A percentile compares a stretch with the other conserved stretches of the same genome.
These are phyloP conservation scores for Emydocephalus ijimae DNA, from an alignment of 2,113 vertebrate species.

Conservation along the genomic window DNA sequence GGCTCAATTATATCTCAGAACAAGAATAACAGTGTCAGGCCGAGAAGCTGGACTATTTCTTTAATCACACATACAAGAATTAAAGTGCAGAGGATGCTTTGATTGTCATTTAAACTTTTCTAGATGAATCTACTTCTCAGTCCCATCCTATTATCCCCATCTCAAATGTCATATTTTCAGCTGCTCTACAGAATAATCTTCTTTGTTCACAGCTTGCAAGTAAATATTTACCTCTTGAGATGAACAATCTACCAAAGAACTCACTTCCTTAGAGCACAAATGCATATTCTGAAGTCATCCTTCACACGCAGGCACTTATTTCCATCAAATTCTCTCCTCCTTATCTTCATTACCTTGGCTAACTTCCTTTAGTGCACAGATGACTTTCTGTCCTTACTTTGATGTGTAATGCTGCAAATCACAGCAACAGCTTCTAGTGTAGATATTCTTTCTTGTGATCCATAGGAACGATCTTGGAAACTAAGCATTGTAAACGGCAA, in stretches of 20 bases:
- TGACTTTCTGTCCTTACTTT: background rate
- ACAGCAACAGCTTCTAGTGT: background rate
- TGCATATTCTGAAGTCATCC: background rate
- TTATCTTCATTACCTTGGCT: background rate
- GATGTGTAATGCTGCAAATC: background rate
- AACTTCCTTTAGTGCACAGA: background rate
- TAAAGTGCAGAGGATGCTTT: background rate
- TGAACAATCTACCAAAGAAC: background rate
- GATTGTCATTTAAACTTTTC: conserved; percentile 14
- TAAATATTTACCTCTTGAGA: background rate
- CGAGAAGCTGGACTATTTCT: background rate
- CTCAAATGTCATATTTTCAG: background rate
- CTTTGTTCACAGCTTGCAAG: background rate
- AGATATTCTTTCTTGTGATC: background rate
- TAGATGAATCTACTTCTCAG: background rate
- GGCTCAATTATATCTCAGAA: background rate
- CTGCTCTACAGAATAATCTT: background rate
- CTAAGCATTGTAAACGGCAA: background rate
- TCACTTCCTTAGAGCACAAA: background rate
- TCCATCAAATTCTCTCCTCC: background rate
- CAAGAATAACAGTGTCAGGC: conserved; percentile 24
- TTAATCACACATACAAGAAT: background rate
- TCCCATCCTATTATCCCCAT: background rate
- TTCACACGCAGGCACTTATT: background rate
- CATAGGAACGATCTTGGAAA: background rate